Evolutionary conservation across 2,888 invertebrate species (phyloP).

Genomic region (Meteorus cinctellus): DNA sequence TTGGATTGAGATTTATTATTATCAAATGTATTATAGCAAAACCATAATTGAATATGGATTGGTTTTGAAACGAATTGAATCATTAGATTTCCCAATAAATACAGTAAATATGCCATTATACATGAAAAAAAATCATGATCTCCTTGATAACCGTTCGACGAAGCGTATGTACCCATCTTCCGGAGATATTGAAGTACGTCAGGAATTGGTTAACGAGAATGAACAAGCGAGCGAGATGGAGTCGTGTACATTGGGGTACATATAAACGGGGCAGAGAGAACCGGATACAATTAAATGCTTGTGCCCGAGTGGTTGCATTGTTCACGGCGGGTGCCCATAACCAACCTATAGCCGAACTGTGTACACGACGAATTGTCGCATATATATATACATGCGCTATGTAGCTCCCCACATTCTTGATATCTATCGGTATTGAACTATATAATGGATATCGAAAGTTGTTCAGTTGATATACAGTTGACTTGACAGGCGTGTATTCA

Average conservation of each 20-base stretch:
- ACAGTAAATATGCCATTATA: not conserved
- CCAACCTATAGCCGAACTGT: slow-evolving; percentile 27
- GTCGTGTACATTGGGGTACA: slow-evolving; percentile 14
- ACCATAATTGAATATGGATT: not conserved
- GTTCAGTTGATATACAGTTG: slow-evolving; percentile 57
- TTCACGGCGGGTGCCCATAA: slow-evolving; percentile 49
- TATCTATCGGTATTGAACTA: slow-evolving; percentile 30
- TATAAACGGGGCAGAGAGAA: slow-evolving; percentile 45
- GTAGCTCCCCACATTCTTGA: slow-evolving; percentile 34
- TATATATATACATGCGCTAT: slow-evolving; percentile 29
- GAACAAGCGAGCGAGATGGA: slow-evolving; percentile 35
- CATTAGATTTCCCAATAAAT: not conserved
- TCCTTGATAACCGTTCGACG: not conserved
- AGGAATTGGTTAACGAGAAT: slow-evolving; percentile 68
- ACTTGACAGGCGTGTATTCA: slow-evolving; percentile 59
- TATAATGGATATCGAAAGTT: slow-evolving; percentile 29
- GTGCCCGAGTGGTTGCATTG: slow-evolving; percentile 62
- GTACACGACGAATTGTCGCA: slow-evolving; percentile 48
- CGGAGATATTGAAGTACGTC: slow-evolving; percentile 13
- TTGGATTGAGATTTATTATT: not conserved
- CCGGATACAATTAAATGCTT: slow-evolving; percentile 66
- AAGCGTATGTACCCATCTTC: slow-evolving; percentile 6
- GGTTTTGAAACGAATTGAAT: not conserved
- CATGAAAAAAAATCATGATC: not conserved
- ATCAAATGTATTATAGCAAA: not conserved